These are phyloP conservation scores for Mus musculus DNA, from an alignment of 2,113 vertebrate genomes.

Conservation along the genomic window DNA sequence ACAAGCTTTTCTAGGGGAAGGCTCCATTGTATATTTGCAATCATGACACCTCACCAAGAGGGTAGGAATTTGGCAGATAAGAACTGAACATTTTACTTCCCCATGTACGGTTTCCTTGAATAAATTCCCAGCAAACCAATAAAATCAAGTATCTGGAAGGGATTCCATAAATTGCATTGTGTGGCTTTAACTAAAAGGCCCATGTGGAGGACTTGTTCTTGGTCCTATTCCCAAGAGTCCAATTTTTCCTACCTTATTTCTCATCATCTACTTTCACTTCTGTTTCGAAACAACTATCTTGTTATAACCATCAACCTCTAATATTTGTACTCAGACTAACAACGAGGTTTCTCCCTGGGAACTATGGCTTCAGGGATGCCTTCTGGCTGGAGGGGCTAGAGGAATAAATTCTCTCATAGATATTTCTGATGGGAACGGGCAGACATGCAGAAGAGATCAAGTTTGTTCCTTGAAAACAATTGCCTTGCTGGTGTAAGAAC, in stretches of 20 bases:
- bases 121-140: slow-evolving; percentile 76
- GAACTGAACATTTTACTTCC: slow-evolving; percentile 37
- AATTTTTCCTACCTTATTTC: slow-evolving; percentile 35
- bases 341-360: slow-evolving; percentile 6
- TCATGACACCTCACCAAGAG: background rate
- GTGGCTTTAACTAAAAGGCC: slow-evolving; percentile 69
- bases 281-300: slow-evolving; percentile 49
- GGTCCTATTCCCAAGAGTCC: slow-evolving; percentile 68
- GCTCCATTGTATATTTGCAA: background rate
- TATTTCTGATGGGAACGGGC: background rate
- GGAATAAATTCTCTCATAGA: slow-evolving; percentile 10
- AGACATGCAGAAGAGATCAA: background rate
- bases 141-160: slow-evolving; percentile 58
- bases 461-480: background rate
- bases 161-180: slow-evolving; percentile 58
- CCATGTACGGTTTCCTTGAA: slow-evolving; percentile 60
- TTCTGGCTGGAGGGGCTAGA: slow-evolving; percentile 11
- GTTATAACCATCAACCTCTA: slow-evolving; percentile 47
- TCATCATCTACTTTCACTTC: slow-evolving; percentile 71
- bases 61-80: slow-evolving; percentile 48
- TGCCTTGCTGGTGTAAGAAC: background rate
- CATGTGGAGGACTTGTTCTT: slow-evolving; percentile 44
- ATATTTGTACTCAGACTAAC: slow-evolving; percentile 16
- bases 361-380: background rate
- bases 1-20: background rate